Base-by-base conservation (phyloP, 2,113 vertebrate genomes). In the Dissostichus mawsoni region DNA sequence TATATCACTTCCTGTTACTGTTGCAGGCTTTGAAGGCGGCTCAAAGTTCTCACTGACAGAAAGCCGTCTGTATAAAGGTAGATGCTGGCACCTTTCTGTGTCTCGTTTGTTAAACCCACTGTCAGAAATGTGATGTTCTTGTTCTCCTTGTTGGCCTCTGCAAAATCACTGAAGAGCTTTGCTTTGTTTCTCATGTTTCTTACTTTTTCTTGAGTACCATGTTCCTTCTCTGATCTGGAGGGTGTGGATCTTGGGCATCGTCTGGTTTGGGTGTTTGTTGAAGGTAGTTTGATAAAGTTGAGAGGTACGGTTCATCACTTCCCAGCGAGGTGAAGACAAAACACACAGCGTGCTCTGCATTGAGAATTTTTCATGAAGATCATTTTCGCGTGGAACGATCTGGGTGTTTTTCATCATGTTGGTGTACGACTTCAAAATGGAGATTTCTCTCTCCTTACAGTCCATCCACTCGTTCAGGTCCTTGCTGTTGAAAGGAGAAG, bases 141-240 rank as follows among this genome's bases (percentile, higher is more conserved):
- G 3, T 29, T 29, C 29, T 29, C 29, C 29, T 29, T 29, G 29
- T 29, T 29, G 29, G 29, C 3, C 29, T 29, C 29, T 29, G 81
- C 83, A 78, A 91, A 89, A 4, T 86, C 83, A 59, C 2, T 78
- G 53, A 91, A 84, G 13, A 89, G 71, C 45, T 82, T 77, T 41
- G 65, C 80, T 48, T 80, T 59, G 0, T 33, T 1, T 1, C 47
- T 72, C 56, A 29, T 36, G 5, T 0, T 6, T 76, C 67, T 4
- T 7, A 55, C 23, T 8, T 72, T 0, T 56, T 69, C 36, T 63
- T 81, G 1, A 4, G 50, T 47, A 86, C 87, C 87, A 86, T 20
- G 83, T 80, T 18, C 86, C 78, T 41, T 66, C 70, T 56, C 86
- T 78, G 7, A 58, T 76, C 62, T 0, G 45, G 10, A 11, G 25